phyloP scores from a whole-genome alignment of 35 echinoderm and acorn worm species.

The Heliocidaris tuberculata region DNA sequence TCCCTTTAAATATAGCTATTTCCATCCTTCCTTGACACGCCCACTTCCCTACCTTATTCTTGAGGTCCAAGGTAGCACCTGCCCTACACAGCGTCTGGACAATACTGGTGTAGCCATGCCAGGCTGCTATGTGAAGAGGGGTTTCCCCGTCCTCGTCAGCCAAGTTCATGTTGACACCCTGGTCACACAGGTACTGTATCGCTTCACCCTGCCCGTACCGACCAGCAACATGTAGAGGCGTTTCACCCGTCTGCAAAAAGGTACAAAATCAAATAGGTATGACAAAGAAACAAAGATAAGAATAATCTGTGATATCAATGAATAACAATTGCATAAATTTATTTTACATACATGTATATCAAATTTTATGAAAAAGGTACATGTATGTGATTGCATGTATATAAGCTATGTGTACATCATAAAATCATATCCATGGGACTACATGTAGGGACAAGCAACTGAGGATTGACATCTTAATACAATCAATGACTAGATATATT shows the following conservation, averaged over 20 bases:
- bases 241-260: slow-evolving; percentile 76
- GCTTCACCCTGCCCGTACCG: slow-evolving; percentile 95
- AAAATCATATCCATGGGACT: no score
- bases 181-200: slow-evolving; percentile 77
- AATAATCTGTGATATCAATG: not conserved
- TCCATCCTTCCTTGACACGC: no score
- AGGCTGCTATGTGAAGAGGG: slow-evolving; percentile 83
- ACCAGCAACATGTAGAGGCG: slow-evolving; percentile 85
- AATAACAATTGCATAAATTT: no score
- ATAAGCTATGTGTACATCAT: no score
- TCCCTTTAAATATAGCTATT: no score
- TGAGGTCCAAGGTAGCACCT: slow-evolving; percentile 72
- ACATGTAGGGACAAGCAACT: no score
- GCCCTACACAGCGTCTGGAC: slow-evolving; percentile 83
- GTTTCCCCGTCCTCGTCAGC: slow-evolving; percentile 98
- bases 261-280: not conserved
- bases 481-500: no score
- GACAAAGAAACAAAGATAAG: not conserved
- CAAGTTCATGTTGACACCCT: slow-evolving; percentile 71
- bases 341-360: no score
- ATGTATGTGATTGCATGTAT: no score
- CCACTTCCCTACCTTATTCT: slow-evolving; percentile 73
- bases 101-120: slow-evolving; percentile 91
- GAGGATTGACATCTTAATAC: no score
- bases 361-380: no score